These are phyloP conservation scores for Pristis pectinata DNA, from an alignment of 2,797 vertebrate genomes.

Conservation along the genomic window DNA sequence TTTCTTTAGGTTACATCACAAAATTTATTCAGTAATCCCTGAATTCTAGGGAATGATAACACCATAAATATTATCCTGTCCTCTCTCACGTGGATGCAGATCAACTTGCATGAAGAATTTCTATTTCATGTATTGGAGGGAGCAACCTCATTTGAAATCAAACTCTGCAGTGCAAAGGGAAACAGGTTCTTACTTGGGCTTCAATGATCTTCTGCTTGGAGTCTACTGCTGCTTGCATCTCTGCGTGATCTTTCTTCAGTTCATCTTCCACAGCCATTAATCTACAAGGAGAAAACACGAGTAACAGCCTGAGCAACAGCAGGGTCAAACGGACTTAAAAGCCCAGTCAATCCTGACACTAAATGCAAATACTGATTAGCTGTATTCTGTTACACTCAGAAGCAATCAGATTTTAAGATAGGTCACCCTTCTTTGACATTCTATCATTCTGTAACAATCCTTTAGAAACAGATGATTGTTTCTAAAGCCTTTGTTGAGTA, in stretches of 20 bases:
- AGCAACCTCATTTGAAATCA: neutral
- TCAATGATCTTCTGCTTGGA: constrained; percentile 98
- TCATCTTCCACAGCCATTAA: constrained; percentile 98
- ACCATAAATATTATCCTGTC: neutral
- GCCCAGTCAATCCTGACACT: neutral
- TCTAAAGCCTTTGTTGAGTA: neutral
- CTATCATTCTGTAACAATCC: neutral
- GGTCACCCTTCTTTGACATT: neutral
- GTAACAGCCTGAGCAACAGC: neutral
- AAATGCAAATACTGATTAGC: neutral
- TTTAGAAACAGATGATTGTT: neutral
- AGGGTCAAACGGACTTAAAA: neutral
- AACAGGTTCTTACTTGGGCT: constrained; percentile 72
- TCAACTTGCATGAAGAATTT: neutral
- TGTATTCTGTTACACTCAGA: neutral
- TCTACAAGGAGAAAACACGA: constrained; percentile 53
- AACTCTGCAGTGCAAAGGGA: neutral
- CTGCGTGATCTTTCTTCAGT: constrained; percentile 90
- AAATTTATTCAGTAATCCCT: neutral
- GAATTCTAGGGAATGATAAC: neutral
- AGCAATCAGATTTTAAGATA: neutral
- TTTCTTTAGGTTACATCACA: neutral
- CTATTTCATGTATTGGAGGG: neutral
- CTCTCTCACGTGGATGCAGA: neutral
- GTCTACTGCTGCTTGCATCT: constrained; percentile 96